Base-by-base conservation (phyloP, 2,888 invertebrate species). In the Cephus spinipes region DNA sequence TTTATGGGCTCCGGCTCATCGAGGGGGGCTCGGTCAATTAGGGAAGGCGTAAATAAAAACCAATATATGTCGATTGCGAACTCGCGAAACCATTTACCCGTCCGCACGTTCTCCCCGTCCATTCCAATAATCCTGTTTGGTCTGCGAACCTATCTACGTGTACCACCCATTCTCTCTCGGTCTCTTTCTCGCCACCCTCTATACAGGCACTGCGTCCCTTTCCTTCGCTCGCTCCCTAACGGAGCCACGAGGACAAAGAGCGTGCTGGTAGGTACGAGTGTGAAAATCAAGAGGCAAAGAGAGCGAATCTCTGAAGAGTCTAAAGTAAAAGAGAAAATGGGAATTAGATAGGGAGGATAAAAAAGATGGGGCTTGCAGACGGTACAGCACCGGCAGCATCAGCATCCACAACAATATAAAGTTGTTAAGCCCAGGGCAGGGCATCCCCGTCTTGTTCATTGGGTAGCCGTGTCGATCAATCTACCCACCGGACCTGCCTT, bases 391-490 rank as follows among this genome's bases (percentile, higher is more conserved):
- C 30, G 69, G n/a, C 31, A 31, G 32, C 71, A 32, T 31, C 34
- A 78, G 71, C 71, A 75, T 74, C 76, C 77, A 77, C 77, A 81
- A 79, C 79, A 81, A 81, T 80, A 78, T 78, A 81, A 81, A 83
- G 79, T 81, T 78, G 80, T 83, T 80, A 79, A 81, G 79, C 83
- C 79, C 71, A 31, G 30, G 35, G 68, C 75, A 69, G 40, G 68
- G 15, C 71, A 74, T 55, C 71, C 77, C 73, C 79, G 68, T 77
- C 68, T 69, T 79, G 79, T 79, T 79, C 80, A 81, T 81, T 76
- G 77, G 81, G 80, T 80, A 76, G 79, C 79, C 73, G 74, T 36
- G 80, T 81, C 78, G 80, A 79, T 79, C 79, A 74, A 77, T 79
- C 75, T 71, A 9, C 76, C 69, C 76, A 71, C 71, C 31, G 31